Evolutionary conservation across 1,140 invertebrate genomes (phyloP), one percentile per base, ranked within the genome.

Genomic region (Theocolax elegans): DNA sequence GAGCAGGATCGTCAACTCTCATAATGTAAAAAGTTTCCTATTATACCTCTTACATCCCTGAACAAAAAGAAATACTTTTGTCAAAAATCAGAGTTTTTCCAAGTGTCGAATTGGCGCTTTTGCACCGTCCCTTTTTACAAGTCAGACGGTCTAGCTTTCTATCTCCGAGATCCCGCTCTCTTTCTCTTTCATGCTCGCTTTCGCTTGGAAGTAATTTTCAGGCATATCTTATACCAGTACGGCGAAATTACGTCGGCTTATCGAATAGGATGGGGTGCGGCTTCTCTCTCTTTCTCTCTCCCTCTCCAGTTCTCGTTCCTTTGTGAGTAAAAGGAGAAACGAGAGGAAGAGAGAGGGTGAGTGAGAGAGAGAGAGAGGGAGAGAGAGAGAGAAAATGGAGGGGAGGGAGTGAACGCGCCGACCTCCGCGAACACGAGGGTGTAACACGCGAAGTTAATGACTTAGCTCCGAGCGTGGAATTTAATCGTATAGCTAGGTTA

Each of bases 241-340:
- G 58, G 66, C 56, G 54, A 71, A 75, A 75, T 75, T 72, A 72
- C 74, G 42, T 53, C 21, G 67, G 74, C 71, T 75, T 75, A 75
- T 75, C 74, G 74, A 75, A 59, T 53, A 63, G 27, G 63, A 44
- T 53, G 21, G 27, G 19, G 51, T 23, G 27, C 7, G 17, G 17
- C 7, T 23, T 27, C 42, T n/a, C 25, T 8, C 19, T 58, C 53
- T 54, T 15, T 64, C 53, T 42, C 48, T 46, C 31, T 58, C 60
- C 49, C 48, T 62, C 27, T 51, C 67, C 31, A 19, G 19, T 29
- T 38, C 46, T 40, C 54, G 60, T 27, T 53, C 23, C 49, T 53
- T 46, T n/a, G 58, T 51, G 48, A 54, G 54, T 10, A 54, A 54
- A 35, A 35, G 31, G 10, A 38, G 23, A 35, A 17, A 29, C 6